Evolutionary conservation across 2,888 invertebrate genomes (phyloP).

Genomic region (Lasioglossum calceatum): DNA sequence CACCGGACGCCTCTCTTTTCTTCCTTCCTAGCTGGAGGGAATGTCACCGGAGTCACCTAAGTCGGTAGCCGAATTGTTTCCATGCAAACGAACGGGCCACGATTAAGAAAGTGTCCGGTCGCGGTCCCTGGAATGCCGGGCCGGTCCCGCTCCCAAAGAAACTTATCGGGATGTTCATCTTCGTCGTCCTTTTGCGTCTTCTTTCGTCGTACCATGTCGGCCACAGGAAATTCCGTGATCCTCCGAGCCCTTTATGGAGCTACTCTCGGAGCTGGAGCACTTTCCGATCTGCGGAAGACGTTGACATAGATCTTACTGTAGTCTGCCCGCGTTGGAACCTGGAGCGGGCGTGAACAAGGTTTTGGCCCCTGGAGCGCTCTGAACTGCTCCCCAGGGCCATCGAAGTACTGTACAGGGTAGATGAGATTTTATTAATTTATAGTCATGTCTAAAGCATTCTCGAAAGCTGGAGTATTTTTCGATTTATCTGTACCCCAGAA

Average conservation of each 20-base stretch:
- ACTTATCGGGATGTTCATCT: conserved; percentile 72
- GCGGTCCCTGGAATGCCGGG: conserved; percentile 61
- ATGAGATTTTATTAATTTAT: background rate
- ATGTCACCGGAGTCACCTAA: conserved; percentile 74
- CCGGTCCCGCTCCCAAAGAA: conserved; percentile 62
- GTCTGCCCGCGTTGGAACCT: too few relatives aligned
- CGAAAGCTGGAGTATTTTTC: background rate
- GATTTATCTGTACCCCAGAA: background rate
- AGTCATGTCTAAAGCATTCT: background rate
- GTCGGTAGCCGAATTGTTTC: conserved; percentile 75
- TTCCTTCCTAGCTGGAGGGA: conserved; percentile 63
- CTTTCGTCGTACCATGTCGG: conserved; percentile 34
- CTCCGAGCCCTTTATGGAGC: background rate
- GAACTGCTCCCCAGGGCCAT: background rate
- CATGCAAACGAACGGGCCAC: conserved; percentile 74
- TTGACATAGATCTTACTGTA: background rate
- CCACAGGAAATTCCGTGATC: conserved; percentile 53
- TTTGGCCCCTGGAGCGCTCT: background rate
- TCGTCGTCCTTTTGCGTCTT: conserved; percentile 57
- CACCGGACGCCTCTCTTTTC: conserved; percentile 58
- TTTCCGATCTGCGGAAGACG: background rate
- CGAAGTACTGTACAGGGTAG: background rate
- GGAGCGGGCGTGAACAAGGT: background rate
- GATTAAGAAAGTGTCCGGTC: conserved; percentile 74
- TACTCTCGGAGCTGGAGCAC: background rate